Evolutionary conservation across 2,113 vertebrate species (phyloP), one percentile per base, ranked within the genome.

Genomic region (Halichoerus grypus): DNA sequence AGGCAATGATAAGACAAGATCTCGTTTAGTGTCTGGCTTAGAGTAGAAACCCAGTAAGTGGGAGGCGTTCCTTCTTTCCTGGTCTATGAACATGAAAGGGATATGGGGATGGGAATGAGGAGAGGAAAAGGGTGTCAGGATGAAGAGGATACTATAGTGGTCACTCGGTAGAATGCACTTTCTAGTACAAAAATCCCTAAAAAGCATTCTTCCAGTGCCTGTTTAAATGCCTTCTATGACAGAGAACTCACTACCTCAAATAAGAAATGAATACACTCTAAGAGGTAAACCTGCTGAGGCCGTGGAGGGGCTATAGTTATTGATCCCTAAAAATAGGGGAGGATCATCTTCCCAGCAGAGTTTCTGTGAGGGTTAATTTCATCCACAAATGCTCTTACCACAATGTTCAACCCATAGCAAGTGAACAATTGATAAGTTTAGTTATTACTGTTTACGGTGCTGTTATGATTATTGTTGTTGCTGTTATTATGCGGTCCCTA

Each of bases 131-230:
- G 3, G 28, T 11, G 2, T 92, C 33, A 1, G 51, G 10, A 4
- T 0, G 6, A 5, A 22, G 15, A 63, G 36, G 53, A 33, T 7
- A 4, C 10, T 2, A 0, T 0, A 36, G 16, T 5, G 22, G 21
- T 26, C 42, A 67, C 61, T 86, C 15, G 7, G 8, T 9, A 91
- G 46, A 63, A 57, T 9, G 36, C 15, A 18, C 46, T 10, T 14
- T 10, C 74, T 22, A 24, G 49, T 0, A 63, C 31, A 22, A 31
- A 15, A 71, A 3, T 11, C 7, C 39, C n/a, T 33, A 21, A 18
- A 59, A 63, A 69, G 0, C 7, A 14, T 28, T 80, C 69, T 76
- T 26, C 15, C 5, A 24, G 36, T 5, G 26, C 4, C 63, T 22
- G 7, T 42, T 65, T 21, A 74, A 83, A 81, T 16, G 4, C 9